phyloP scores from a whole-genome alignment of 2,888 invertebrate species.

The Ectobius pallidus region DNA sequence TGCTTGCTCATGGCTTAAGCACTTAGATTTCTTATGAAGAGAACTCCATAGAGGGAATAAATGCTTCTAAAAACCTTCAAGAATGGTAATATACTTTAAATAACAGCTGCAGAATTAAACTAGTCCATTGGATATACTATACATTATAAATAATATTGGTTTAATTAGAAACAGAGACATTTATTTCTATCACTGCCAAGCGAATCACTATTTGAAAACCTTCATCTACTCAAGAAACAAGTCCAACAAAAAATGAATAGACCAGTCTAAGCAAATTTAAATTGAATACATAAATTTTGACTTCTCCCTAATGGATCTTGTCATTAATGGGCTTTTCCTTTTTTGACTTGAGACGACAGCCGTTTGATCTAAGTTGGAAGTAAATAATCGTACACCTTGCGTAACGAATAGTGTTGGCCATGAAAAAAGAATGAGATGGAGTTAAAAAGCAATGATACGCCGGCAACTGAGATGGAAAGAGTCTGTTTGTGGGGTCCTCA shows the following conservation, averaged over 20 bases:
- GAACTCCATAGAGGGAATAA: no score
- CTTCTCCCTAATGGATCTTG: conserved; percentile 19
- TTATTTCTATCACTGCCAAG: neutral
- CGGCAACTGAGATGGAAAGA: neutral
- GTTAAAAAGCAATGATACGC: no score
- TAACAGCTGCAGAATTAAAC: no score
- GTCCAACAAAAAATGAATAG: conserved; percentile 16
- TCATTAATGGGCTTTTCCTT: conserved; percentile 20
- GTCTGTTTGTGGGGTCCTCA: conserved; percentile 8
- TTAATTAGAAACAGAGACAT: no score
- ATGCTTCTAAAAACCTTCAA: no score
- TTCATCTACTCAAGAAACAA: neutral
- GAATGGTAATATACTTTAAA: no score
- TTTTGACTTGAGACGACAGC: conserved; percentile 11
- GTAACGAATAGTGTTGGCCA: conserved; percentile 18
- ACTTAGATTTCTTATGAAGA: no score
- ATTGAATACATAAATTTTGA: conserved; percentile 26
- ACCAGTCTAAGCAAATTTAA: conserved; percentile 15
- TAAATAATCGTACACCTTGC: conserved; percentile 20
- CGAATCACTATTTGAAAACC: neutral
- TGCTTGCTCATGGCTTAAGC: no score
- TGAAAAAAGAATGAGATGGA: neutral
- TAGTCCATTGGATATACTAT: no score
- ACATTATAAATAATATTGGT: no score
- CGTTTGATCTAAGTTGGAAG: conserved; percentile 5